Conservation (phyloP, 2,113 vertebrate genomes). For the Pelusios castaneus region DNA sequence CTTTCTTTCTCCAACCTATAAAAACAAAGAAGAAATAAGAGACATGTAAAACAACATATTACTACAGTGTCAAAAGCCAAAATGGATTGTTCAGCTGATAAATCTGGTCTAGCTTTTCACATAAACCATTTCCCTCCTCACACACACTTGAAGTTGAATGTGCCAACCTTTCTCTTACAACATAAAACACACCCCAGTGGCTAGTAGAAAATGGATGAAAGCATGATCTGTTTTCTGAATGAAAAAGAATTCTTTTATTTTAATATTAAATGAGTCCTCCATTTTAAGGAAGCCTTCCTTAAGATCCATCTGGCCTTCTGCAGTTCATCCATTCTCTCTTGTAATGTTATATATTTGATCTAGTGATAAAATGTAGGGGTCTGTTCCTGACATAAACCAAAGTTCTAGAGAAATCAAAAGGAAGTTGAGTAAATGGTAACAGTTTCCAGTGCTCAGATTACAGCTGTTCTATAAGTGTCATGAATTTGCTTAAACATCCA, state of each 20-base stretch:
- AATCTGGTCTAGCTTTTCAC: conserved; percentile 20
- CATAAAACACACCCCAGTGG: conserved; percentile 1
- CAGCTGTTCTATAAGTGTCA: conserved; percentile 89
- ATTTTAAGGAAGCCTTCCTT: neutral
- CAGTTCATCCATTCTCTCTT: conserved; percentile 33
- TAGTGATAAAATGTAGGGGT: conserved; percentile 36
- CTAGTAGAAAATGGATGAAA: conserved; percentile 5
- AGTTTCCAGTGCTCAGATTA: conserved; percentile 84
- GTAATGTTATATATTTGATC: conserved; percentile 47
- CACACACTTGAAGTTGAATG: neutral
- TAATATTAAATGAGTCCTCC: neutral
- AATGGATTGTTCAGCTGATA: neutral
- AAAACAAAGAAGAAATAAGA: conserved; percentile 46
- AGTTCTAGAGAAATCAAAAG: conserved; percentile 65
- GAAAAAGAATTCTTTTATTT: neutral
- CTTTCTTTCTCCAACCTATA: conserved; percentile 88
- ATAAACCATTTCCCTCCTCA: neutral
- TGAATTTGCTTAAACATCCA: conserved; percentile 85
- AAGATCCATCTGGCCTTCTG: neutral
- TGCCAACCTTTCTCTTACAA: conserved; percentile 34
- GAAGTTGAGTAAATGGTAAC: conserved; percentile 67
- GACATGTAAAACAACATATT: neutral
- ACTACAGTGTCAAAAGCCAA: neutral
- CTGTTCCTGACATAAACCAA: conserved; percentile 54
- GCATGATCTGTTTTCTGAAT: neutral